Evolutionary conservation across 2,797 vertebrate species (phyloP).

Genomic region (Odontamblyopus rebecca): DNA sequence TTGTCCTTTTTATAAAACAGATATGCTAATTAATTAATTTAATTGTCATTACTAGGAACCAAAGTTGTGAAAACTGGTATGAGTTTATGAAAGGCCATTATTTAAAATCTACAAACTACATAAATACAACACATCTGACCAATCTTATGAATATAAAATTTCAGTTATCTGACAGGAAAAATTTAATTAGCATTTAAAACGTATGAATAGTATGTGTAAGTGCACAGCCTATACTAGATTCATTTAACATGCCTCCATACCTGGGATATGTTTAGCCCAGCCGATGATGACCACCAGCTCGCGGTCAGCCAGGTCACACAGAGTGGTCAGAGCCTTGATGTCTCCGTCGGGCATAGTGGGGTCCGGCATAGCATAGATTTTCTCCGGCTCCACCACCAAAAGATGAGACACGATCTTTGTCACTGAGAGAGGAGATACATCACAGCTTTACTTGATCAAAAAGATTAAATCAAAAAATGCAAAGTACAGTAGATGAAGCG

Average conservation of each 20-base stretch:
- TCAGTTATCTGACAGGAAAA: background rate
- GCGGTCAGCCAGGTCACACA: constrained; percentile 96
- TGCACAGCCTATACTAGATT: background rate
- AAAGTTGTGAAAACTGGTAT: no score
- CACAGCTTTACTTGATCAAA: constrained; percentile 5
- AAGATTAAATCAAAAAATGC: constrained; percentile 12
- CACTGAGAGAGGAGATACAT: constrained; percentile 71
- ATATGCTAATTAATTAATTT: no score
- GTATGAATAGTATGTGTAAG: background rate
- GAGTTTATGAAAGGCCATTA: no score
- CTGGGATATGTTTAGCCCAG: constrained; percentile 99
- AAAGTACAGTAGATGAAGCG: background rate
- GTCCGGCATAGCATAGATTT: constrained; percentile 97
- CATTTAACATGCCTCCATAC: constrained; percentile 67
- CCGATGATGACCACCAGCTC: constrained; percentile 97
- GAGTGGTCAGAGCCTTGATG: constrained; percentile 95
- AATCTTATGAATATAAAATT: background rate
- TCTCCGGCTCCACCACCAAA: constrained; percentile 96
- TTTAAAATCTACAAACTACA: background rate
- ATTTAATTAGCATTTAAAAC: no score
- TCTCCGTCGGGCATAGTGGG: constrained; percentile 94
- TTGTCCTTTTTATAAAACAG: no score
- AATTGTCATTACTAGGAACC: no score
- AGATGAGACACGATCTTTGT: constrained; percentile 96
- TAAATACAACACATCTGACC: background rate